A percentile compares a stretch with the other conserved stretches of the same genome.
Conservation (phyloP, 2,888 invertebrate species). For the Anthophora plumipes region DNA sequence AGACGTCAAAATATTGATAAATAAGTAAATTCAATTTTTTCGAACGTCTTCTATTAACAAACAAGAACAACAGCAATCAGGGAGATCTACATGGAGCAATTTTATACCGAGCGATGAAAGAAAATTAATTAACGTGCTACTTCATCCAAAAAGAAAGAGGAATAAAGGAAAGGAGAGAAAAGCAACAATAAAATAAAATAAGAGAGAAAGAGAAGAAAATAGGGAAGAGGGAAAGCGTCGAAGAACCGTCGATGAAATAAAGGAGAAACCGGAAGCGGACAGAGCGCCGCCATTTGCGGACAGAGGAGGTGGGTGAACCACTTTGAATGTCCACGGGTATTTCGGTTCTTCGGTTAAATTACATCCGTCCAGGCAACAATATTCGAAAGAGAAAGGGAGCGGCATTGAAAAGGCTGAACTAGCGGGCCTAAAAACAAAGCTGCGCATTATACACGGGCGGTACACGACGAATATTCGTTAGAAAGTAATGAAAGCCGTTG, state of each 20-base stretch:
- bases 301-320: not conserved
- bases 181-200: not conserved
- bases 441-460: constrained; percentile 33
- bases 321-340: constrained; percentile 7
- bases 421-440: constrained; percentile 22
- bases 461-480: constrained; percentile 37
- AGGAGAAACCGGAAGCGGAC: not conserved
- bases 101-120: not conserved
- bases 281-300: not conserved
- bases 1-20: too few relatives aligned
- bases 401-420: constrained; percentile 6
- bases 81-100: not conserved
- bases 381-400: not conserved
- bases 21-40: too few relatives aligned
- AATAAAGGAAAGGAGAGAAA: too few relatives aligned
- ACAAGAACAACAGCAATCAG: not conserved
- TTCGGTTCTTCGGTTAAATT: constrained; percentile 26
- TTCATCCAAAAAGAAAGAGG: too few relatives aligned
- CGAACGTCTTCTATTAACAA: not conserved
- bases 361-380: constrained; percentile 22
- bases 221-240: not conserved
- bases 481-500: constrained; percentile 47
- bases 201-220: not conserved
- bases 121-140: not conserved
- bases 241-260: not conserved